Base-by-base conservation (phyloP, 2,888 invertebrate genomes). In the Stenurella melanura region DNA sequence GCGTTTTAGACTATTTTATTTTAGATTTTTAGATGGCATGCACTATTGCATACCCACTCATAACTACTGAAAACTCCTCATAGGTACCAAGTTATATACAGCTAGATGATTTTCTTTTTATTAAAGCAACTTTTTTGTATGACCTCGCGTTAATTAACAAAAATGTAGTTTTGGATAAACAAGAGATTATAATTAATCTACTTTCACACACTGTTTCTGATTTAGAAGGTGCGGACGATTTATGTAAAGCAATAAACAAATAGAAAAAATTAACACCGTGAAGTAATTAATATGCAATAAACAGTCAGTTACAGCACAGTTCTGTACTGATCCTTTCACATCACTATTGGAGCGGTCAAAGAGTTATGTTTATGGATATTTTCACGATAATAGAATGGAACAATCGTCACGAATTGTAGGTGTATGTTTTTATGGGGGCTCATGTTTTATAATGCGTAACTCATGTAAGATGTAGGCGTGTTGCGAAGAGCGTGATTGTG, bases 301-400 rank as follows among this genome's bases (percentile, higher is more conserved):
- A 11, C n/a, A 30, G 9, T n/a, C 30, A n/a, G 61, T 61, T 61
- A 30, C 61, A 60, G 60, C 21, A 60, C 60, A 61, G n/a, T 21
- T 30, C 21, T 30, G 30, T 30, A 6, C 15, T n/a, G 21, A 30
- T 61, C 61, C 61, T 61, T 61, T 61, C 61, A 61, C 61, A n/a
- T n/a, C 61, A 61, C 26, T 61, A 61, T 15, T 61, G 30, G 60
- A 61, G 60, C 61, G 42, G 42, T 3, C 42, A 42, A 61, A n/a
- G 26, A 30, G n/a, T 61, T n/a, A 30, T n/a, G 30, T 21, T 61
- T 61, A 26, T 61, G 61, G 12, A 19, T 19, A 26, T 21, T 60
- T 60, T 60, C 60, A 60, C 21, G 21, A 9, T 61, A n/a, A 26
- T 61, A 30, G 61, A 61, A 61, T 26, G 21, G 9, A 19, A 26